A percentile compares a stretch with the other conserved stretches of the same genome.
Conservation (phyloP, 2,797 vertebrate species). For the Thunnus albacares region DNA sequence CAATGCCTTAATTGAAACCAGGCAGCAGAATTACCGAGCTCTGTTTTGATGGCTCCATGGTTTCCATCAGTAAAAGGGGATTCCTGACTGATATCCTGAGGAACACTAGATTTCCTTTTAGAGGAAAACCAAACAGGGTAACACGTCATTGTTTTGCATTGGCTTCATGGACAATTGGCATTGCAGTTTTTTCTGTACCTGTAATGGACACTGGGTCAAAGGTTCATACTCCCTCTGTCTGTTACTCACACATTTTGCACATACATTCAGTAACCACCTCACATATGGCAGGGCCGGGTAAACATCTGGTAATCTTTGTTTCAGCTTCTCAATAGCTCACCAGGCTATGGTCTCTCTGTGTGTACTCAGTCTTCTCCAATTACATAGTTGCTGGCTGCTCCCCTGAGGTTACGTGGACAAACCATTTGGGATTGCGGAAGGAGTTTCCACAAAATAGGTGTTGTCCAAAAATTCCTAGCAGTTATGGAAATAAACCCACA, state of each 20-base stretch:
- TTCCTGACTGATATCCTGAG: slow-evolving; percentile 84
- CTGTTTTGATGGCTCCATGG: slow-evolving; percentile 81
- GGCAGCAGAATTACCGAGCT: slow-evolving; percentile 75
- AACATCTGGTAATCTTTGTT: slow-evolving; percentile 87
- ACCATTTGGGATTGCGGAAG: slow-evolving; percentile 81
- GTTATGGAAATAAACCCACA: slow-evolving; percentile 85
- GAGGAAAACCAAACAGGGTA: slow-evolving; percentile 77
- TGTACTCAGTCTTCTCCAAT: slow-evolving; percentile 83
- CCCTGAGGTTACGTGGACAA: slow-evolving; percentile 81
- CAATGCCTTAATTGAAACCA: slow-evolving; percentile 86
- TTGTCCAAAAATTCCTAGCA: slow-evolving; percentile 85
- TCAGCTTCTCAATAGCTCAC: slow-evolving; percentile 82
- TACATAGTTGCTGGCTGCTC: slow-evolving; percentile 82
- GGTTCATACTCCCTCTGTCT: slow-evolving; percentile 76
- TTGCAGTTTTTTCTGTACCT: slow-evolving; percentile 63
- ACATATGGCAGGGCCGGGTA: slow-evolving; percentile 79
- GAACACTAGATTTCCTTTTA: slow-evolving; percentile 80
- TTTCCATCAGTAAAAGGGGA: slow-evolving; percentile 83
- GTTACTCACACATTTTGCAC: slow-evolving; percentile 66
- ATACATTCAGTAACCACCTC: slow-evolving; percentile 73
- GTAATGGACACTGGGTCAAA: slow-evolving; percentile 79
- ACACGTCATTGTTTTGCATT: slow-evolving; percentile 84
- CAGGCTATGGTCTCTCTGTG: slow-evolving; percentile 78
- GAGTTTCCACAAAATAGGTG: slow-evolving; percentile 87
- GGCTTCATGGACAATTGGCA: slow-evolving; percentile 68